Conservation (phyloP, 2,888 invertebrate genomes). For the Nemoura dubitans region DNA sequence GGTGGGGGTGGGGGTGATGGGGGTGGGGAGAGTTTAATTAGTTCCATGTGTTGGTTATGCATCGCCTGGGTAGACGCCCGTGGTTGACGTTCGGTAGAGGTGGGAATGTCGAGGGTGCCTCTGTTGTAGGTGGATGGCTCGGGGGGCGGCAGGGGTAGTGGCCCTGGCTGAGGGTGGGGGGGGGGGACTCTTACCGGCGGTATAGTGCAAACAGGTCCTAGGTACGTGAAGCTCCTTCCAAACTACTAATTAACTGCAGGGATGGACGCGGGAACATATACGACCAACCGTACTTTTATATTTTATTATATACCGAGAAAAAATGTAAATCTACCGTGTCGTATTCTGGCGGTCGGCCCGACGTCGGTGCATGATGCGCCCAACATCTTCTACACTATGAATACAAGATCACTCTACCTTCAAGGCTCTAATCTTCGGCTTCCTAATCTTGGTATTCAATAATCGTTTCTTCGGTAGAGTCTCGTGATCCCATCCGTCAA, state of each 20-base stretch:
- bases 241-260: slow-evolving; percentile 21
- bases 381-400: not conserved
- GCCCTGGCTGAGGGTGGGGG: not conserved
- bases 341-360: not conserved
- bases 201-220: not conserved
- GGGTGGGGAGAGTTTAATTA: not conserved
- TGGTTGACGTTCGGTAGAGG: slow-evolving; percentile 21
- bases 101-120: not conserved
- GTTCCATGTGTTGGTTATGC: slow-evolving; percentile 8
- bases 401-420: slow-evolving; percentile 16
- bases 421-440: slow-evolving; percentile 24
- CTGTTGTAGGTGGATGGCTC: not conserved
- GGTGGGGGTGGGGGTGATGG: not conserved
- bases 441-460: slow-evolving; percentile 29
- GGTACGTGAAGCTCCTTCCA: not conserved
- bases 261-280: not conserved
- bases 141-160: too few relatives aligned
- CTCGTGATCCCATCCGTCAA: not conserved
- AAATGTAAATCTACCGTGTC: slow-evolving; percentile 21
- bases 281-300: slow-evolving; percentile 15
- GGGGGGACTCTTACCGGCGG: not conserved
- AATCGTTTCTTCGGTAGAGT: slow-evolving; percentile 18
- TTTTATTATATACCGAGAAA: not conserved
- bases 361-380: not conserved
- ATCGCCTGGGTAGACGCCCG: not conserved